Evolutionary conservation across 2,113 vertebrate species (phyloP), one percentile per base, ranked within the genome.

Genomic region (Procapra przewalskii): DNA sequence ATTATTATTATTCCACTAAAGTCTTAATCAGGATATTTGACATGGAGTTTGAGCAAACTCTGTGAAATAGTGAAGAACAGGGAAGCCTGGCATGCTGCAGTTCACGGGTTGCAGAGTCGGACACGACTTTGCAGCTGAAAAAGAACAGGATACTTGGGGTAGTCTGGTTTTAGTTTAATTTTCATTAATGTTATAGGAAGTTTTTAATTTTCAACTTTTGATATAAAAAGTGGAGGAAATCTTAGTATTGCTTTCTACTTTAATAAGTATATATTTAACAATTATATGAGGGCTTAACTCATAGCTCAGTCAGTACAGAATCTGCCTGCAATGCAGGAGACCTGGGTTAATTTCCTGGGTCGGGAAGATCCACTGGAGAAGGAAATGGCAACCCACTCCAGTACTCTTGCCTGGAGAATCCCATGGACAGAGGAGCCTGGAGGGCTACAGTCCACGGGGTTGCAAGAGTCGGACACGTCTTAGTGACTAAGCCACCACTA

Each of bases 111-210:
- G 2, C 21, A 43, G 71, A 27, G 23, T 77, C 0, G 1, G 23
- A 43, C 12, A 77, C 0, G 12, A 27, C 71, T 43, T 75, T 77
- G 23, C 40, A 77, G 2, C 71, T 77, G 40, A 43, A 77, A 36
- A 43, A 40, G 11, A 43, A 43, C 43, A 83, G 57, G 31, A 59
- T 71, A 29, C 25, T 71, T 96, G 33, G 29, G 16, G 33, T 77
- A 67, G 88, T 92, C 36, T 97, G 31, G 31, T 86, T 92, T 97
- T 48, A 64, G 43, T 97, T 94, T 94, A 89, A 77, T 92, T 96
- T 95, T 88, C 57, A 21, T 60, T 95, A 90, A 45, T 9, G 82
- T 31, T 71, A 85, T 91, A 82, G 31, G 23, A 77, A 82, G 60
- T 88, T 84, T 77, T 96, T 84, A 40, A 87, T 75, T 93, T 95